A percentile compares a stretch with the other conserved stretches of the same genome.
Conservation (phyloP, 2,797 vertebrate genomes). For the Limnodromus scolopaceus region DNA sequence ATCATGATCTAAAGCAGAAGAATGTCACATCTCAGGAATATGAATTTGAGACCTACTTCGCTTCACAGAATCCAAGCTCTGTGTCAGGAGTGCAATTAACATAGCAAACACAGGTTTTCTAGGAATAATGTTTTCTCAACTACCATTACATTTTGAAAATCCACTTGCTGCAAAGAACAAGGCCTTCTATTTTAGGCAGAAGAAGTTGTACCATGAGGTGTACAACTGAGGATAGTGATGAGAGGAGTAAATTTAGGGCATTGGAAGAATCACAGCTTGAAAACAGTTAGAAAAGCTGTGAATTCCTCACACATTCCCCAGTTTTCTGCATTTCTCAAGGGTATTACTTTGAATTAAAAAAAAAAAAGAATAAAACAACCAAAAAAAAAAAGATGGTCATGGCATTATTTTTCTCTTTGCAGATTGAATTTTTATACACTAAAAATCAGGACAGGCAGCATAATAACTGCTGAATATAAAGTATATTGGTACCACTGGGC, state of each 20-base stretch:
- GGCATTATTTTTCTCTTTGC: background rate
- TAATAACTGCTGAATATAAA: background rate
- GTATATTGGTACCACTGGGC: background rate
- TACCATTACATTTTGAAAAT: background rate
- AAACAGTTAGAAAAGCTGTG: background rate
- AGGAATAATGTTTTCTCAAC: background rate
- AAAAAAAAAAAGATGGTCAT: too few species aligned
- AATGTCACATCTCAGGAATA: background rate
- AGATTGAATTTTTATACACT: background rate
- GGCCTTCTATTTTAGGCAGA: background rate
- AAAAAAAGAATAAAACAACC: background rate
- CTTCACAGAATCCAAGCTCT: background rate
- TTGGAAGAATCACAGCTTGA: background rate
- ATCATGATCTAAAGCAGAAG: background rate
- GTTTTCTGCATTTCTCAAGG: background rate
- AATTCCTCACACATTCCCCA: background rate
- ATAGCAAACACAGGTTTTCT: background rate
- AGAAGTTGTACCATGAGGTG: background rate
- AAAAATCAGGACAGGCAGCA: background rate
- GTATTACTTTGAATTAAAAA: background rate
- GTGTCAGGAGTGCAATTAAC: background rate
- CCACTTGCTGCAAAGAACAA: background rate
- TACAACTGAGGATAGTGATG: background rate
- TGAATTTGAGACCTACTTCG: background rate
- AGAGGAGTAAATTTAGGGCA: background rate